A percentile compares a stretch with the other conserved stretches of the same genome.
Evolutionary conservation across 2,113 vertebrate genomes (phyloP).

Genomic region (Sander lucioperca): DNA sequence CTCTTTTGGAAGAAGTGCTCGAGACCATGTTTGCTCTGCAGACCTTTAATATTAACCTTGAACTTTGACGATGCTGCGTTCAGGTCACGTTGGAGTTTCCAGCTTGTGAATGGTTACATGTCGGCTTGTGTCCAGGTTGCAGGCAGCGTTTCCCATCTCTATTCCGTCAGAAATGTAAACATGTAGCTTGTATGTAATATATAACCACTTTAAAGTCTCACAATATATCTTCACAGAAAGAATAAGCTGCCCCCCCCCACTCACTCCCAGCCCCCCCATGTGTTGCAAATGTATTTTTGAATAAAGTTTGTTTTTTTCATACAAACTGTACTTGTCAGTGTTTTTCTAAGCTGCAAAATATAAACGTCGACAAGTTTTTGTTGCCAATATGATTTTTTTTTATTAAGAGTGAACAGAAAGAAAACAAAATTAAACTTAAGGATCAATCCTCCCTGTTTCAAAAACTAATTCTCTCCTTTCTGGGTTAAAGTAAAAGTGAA

Average conservation of each 20-base stretch:
- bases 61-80: background rate
- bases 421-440: background rate
- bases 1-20: too few relatives aligned
- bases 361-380: background rate
- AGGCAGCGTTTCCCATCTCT: constrained; percentile 2
- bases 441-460: too few relatives aligned
- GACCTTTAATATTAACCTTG: background rate
- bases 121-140: background rate
- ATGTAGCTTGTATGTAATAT: constrained; percentile 39
- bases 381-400: constrained; percentile 24
- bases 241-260: constrained; percentile 51
- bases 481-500: too few relatives aligned
- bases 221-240: constrained; percentile 38
- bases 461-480: too few relatives aligned
- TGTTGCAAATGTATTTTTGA: constrained; percentile 63
- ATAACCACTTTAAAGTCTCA: constrained; percentile 37
- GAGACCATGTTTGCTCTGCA: background rate
- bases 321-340: background rate
- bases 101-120: background rate
- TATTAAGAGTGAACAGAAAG: constrained; percentile 30
- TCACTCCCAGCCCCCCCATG: background rate
- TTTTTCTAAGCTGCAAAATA: background rate
- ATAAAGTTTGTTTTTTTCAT: constrained; percentile 67
- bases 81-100: background rate
- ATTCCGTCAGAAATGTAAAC: constrained; percentile 31